Conservation (phyloP, 2,888 invertebrate genomes). For the Himalopsyche kuldschensis region DNA sequence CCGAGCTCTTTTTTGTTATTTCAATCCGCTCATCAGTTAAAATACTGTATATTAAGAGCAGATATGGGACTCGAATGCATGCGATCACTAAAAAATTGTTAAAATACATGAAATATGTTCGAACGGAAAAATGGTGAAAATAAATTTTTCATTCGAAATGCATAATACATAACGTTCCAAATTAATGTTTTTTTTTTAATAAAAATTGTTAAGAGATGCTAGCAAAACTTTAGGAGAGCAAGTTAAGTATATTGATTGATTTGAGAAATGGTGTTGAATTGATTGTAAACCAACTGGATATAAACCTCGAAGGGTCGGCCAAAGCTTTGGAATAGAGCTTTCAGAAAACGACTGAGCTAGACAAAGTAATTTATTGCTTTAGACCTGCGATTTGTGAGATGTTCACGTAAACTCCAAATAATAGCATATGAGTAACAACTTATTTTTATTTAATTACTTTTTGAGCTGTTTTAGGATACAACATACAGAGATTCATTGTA, state of each 20-base stretch:
- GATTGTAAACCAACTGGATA: background rate
- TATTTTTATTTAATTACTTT: background rate
- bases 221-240: background rate
- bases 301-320: background rate
- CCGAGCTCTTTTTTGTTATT: too few relatives aligned
- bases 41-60: too few relatives aligned
- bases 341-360: background rate
- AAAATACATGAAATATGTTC: too few relatives aligned
- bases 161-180: too few relatives aligned
- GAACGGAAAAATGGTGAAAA: too few relatives aligned
- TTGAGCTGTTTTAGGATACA: background rate
- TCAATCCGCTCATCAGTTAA: too few relatives aligned
- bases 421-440: background rate
- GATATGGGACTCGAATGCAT: too few relatives aligned
- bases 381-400: background rate
- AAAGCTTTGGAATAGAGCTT: background rate
- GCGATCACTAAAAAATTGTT: too few relatives aligned
- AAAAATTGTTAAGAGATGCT: too few relatives aligned
- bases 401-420: background rate
- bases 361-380: slow-evolving; percentile 4
- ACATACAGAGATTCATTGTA: too few relatives aligned
- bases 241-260: background rate
- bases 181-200: too few relatives aligned
- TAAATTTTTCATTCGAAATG: too few relatives aligned
- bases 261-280: background rate